A percentile compares a stretch with the other conserved stretches of the same genome.
Evolutionary conservation across 2,888 invertebrate genomes (phyloP).

Genomic region (Lithosia quadra): DNA sequence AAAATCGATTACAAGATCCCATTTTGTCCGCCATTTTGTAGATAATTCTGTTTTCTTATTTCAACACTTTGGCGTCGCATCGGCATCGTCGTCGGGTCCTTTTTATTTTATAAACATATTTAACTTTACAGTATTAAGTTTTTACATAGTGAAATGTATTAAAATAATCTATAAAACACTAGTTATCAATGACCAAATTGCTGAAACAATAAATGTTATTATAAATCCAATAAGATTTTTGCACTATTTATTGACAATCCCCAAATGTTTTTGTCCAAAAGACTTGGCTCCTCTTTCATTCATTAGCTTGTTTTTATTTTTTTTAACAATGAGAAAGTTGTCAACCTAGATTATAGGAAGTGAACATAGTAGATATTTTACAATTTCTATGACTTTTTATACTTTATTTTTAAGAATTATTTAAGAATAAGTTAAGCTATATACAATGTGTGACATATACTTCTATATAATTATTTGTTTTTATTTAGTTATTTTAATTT

Average conservation of each 20-base stretch:
- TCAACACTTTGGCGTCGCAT: neutral
- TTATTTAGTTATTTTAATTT: no score
- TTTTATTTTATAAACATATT: no score
- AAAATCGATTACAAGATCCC: slow-evolving; percentile 18
- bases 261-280: neutral
- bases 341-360: neutral
- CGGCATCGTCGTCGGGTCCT: neutral
- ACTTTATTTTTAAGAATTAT: no score
- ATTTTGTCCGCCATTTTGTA: slow-evolving; percentile 44
- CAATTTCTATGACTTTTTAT: no score
- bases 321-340: neutral
- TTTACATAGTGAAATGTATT: neutral
- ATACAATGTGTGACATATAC: no score
- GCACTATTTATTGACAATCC: no score
- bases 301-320: no score
- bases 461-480: no score
- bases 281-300: neutral
- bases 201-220: neutral
- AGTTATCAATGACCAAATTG: neutral
- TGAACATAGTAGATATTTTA: neutral
- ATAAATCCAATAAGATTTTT: no score
- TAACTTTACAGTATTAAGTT: no score
- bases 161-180: neutral
- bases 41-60: neutral
- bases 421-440: no score